phyloP scores from a whole-genome alignment of 1,140 invertebrate species.

The Scaptomyza hsui region DNA sequence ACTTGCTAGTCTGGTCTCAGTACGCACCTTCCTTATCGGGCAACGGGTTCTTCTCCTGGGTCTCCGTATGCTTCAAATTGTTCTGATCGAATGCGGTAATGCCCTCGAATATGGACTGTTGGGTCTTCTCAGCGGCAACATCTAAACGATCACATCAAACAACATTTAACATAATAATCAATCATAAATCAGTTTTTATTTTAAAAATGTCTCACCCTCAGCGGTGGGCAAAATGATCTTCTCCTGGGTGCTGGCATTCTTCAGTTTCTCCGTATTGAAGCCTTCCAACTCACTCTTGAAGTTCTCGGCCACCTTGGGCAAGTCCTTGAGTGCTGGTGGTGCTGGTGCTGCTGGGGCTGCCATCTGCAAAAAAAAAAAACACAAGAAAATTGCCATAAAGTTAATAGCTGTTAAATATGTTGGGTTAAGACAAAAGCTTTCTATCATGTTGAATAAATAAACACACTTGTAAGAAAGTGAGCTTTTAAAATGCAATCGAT shows the following conservation, averaged over 20 bases:
- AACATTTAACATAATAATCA: background rate
- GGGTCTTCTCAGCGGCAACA: conserved; percentile 93
- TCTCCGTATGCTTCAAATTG: conserved; percentile 95
- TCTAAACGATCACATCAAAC: conserved; percentile 85
- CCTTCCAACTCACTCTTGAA: conserved; percentile 94
- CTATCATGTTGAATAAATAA: no score
- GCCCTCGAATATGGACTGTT: conserved; percentile 92
- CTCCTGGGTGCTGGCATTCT: conserved; percentile 93
- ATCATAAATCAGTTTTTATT: conserved; percentile 8
- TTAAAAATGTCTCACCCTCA: conserved; percentile 88
- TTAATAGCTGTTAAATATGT: background rate
- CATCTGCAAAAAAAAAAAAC: conserved; percentile 57
- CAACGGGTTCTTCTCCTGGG: conserved; percentile 96
- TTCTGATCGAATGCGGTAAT: conserved; percentile 93
- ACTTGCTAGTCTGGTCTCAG: background rate
- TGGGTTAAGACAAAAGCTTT: no score
- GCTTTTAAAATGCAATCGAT: background rate
- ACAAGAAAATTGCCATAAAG: background rate
- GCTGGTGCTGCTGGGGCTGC: conserved; percentile 57
- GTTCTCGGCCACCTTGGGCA: conserved; percentile 94
- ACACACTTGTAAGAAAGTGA: background rate
- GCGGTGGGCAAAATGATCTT: conserved; percentile 94
- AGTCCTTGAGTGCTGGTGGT: conserved; percentile 91
- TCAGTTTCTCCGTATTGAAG: conserved; percentile 92
- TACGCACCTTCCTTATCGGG: conserved; percentile 96